Percentiles rank a stretch among this genome's conserved stretches.
Evolutionary conservation across 2,113 vertebrate species (phyloP).

Genomic region (Donacobius atricapilla): DNA sequence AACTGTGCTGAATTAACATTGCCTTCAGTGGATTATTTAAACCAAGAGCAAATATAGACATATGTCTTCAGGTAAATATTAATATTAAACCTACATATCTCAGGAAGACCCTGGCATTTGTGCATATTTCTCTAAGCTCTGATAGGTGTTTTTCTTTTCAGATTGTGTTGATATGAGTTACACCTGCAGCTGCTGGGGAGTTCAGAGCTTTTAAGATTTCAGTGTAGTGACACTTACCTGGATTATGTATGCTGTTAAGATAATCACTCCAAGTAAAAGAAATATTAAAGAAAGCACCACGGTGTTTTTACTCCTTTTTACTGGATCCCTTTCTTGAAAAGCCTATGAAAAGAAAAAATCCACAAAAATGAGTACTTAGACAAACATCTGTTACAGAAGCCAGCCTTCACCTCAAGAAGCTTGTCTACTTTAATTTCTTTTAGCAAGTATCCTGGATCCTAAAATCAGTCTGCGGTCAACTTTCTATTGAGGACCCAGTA

Average conservation of each 20-base stretch:
- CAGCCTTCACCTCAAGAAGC: not conserved
- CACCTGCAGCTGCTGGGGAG: not conserved
- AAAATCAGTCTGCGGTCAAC: not conserved
- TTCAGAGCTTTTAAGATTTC: not conserved
- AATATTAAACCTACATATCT: not conserved
- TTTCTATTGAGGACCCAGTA: not conserved
- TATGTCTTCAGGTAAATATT: not conserved
- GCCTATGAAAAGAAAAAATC: slow-evolving; percentile 35
- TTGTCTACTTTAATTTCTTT: not conserved
- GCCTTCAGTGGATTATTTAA: not conserved
- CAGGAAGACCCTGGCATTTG: not conserved
- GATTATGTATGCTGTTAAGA: slow-evolving; percentile 54
- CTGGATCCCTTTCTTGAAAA: slow-evolving; percentile 69
- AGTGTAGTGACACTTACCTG: slow-evolving; percentile 61
- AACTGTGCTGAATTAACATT: not conserved
- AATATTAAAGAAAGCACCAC: slow-evolving; percentile 71
- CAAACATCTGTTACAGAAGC: not conserved
- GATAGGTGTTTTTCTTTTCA: not conserved
- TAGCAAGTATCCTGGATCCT: not conserved
- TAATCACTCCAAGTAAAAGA: slow-evolving; percentile 69
- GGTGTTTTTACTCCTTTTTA: slow-evolving; percentile 65
- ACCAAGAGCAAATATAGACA: not conserved
- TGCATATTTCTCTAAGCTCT: not conserved
- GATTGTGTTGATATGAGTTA: not conserved
- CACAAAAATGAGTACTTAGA: not conserved